Conservation (phyloP, 2,113 vertebrate genomes). For the Phodopus roborovskii region DNA sequence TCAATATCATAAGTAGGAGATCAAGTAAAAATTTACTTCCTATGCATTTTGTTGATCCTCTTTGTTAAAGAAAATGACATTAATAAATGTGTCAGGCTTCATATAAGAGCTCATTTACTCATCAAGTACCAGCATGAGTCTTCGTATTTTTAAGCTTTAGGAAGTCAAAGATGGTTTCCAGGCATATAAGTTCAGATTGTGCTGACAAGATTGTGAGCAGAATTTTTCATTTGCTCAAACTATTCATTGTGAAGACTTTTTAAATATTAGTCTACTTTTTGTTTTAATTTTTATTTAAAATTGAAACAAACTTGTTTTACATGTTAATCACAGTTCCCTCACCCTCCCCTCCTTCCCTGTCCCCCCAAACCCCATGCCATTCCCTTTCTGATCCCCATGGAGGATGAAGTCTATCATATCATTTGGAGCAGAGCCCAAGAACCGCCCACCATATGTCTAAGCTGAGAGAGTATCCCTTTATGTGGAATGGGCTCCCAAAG, state of each 20-base stretch:
- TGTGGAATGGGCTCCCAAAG: too few relatives aligned
- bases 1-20: constrained; percentile 80
- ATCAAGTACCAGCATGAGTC: constrained; percentile 63
- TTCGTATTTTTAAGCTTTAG: constrained; percentile 59
- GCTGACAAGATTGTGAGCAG: constrained; percentile 14
- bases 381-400: too few relatives aligned
- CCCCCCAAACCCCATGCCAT: too few relatives aligned
- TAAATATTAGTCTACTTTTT: too few relatives aligned
- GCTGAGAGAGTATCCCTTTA: too few relatives aligned
- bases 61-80: constrained; percentile 80
- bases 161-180: constrained; percentile 51
- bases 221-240: constrained; percentile 54
- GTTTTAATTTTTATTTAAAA: too few relatives aligned
- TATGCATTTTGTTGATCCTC: constrained; percentile 80
- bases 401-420: too few relatives aligned
- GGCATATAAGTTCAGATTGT: constrained; percentile 7
- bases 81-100: constrained; percentile 74
- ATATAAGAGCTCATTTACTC: constrained; percentile 73
- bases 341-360: too few relatives aligned
- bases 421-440: too few relatives aligned
- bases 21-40: constrained; percentile 81
- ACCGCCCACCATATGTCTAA: too few relatives aligned
- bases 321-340: too few relatives aligned
- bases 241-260: not conserved
- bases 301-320: too few relatives aligned